Evolutionary conservation across 2,797 vertebrate genomes (phyloP).

Genomic region (Arnoldichthys spilopterus): DNA sequence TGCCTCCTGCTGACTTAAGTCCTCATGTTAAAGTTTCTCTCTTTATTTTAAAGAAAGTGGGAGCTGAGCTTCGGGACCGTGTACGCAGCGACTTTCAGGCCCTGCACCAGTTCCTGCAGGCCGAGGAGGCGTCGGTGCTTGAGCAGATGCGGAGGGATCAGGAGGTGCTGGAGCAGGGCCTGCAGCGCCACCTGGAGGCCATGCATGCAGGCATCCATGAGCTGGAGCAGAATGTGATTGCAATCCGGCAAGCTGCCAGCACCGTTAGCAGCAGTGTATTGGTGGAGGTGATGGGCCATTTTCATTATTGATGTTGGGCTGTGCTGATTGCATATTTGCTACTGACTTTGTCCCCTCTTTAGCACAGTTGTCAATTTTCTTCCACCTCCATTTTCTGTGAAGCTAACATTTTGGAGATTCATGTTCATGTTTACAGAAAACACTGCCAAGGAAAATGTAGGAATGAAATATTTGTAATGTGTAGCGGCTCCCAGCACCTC

Average conservation of each 20-base stretch:
- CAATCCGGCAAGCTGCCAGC: constrained; percentile 64
- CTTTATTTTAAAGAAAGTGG: constrained; percentile 70
- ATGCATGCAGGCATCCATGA: constrained; percentile 65
- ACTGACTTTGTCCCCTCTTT: background rate
- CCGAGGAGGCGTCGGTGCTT: constrained; percentile 78
- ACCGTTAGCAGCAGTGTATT: constrained; percentile 54
- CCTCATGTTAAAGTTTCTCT: background rate
- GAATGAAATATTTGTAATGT: constrained; percentile 27
- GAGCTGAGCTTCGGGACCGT: constrained; percentile 75
- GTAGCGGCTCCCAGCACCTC: background rate
- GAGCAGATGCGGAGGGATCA: constrained; percentile 76
- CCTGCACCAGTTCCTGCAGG: constrained; percentile 80
- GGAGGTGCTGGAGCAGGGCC: constrained; percentile 68
- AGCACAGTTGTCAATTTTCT: background rate
- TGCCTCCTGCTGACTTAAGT: background rate
- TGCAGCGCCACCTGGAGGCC: constrained; percentile 69
- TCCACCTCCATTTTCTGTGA: background rate
- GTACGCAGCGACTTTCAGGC: constrained; percentile 78
- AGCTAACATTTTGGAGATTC: background rate
- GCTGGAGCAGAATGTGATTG: constrained; percentile 72
- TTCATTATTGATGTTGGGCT: background rate
- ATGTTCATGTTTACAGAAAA: constrained; percentile 17
- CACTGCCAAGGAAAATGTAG: background rate
- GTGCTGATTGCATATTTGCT: background rate
- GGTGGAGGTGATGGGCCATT: constrained; percentile 67